These are phyloP conservation scores for Sylvia atricapilla DNA, from an alignment of 2,113 vertebrate genomes.

Conservation along the genomic window DNA sequence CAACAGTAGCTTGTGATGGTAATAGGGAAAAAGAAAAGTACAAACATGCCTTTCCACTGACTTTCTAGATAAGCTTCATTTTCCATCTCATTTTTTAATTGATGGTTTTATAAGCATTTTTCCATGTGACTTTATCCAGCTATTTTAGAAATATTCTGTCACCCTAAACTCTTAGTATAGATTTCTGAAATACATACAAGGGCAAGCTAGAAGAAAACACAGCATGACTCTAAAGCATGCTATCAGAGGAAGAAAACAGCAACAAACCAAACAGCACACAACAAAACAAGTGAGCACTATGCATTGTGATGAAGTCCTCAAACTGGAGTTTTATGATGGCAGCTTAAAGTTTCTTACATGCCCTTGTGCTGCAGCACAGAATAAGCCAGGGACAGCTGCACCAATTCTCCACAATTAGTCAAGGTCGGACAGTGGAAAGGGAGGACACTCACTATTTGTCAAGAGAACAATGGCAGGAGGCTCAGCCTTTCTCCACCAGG, in stretches of 20 bases:
- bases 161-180: background rate
- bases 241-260: background rate
- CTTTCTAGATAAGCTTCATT: background rate
- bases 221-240: background rate
- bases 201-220: background rate
- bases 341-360: conserved; percentile 63
- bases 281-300: background rate
- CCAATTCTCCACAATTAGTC: conserved; percentile 78
- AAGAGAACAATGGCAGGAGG: conserved; percentile 70
- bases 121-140: conserved; percentile 10
- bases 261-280: background rate
- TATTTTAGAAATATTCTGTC: background rate
- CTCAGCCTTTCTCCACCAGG: conserved; percentile 45
- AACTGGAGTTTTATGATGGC: conserved; percentile 56
- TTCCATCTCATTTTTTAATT: background rate
- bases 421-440: conserved; percentile 76
- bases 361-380: conserved; percentile 28
- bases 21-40: background rate
- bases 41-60: background rate
- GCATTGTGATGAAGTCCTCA: conserved; percentile 76
- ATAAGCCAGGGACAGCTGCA: conserved; percentile 75
- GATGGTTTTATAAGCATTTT: background rate
- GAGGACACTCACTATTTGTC: conserved; percentile 78
- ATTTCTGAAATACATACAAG: background rate
- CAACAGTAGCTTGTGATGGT: background rate